Base-by-base conservation (phyloP, 2,113 vertebrate genomes). In the Tragelaphus strepsiceros region DNA sequence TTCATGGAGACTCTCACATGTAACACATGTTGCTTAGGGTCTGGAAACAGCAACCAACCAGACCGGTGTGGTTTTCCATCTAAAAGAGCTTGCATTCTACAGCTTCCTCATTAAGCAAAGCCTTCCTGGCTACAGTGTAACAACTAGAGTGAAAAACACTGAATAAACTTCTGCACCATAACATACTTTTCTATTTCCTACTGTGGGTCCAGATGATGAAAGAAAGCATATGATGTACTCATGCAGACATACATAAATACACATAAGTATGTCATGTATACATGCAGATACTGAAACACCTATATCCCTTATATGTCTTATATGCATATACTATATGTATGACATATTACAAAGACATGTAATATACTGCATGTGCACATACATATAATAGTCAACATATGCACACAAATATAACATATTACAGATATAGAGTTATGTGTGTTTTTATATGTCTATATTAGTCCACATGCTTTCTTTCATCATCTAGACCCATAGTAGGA, bases 11-110 rank as follows among this genome's bases (percentile, higher is more conserved):
- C 43, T 11, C 61, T 19, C 28, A 14, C 6, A 5, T 28, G 32
- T 22, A 6, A 39, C 35, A 17, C 11, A 13, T 14, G 1, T 39
- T 16, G 30, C 6, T 35, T 11, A 30, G 4, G 26, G 10, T 17
- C 46, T 83, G n/a, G 11, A 26, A 39, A 64, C 28, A 32, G 43
- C 51, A 58, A 16, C 28, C 6, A 15, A 56, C 10, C 4, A 30
- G 82, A 35, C 1, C 6, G 3, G 10, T 49, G 0, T 0, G 7
- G 35, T 43, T 39, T n/a, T 35, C 30, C 28, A 11, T 11, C 26
- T 22, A 24, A 62, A 49, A 19, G 21, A 46, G 10, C 22, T 2
- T 46, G 12, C 15, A 3, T 7, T 22, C 39, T 21, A 32, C 9
- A 28, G 3, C 22, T 15, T 53, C 77, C 61, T 89, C 46, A 3